These are phyloP conservation scores for Mastomys coucha DNA, from an alignment of 2,113 vertebrate genomes.

Conservation along the genomic window DNA sequence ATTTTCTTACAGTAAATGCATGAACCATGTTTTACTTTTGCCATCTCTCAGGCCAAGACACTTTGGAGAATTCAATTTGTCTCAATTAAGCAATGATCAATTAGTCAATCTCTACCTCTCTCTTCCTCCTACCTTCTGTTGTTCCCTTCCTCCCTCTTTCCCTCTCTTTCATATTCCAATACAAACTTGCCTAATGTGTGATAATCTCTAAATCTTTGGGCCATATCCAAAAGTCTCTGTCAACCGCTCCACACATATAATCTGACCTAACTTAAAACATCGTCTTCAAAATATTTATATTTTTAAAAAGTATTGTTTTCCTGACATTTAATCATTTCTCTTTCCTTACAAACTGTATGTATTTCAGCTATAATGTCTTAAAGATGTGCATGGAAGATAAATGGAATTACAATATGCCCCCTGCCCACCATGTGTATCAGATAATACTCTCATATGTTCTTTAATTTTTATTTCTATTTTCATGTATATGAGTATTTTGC, in stretches of 20 bases:
- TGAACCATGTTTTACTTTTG: background rate
- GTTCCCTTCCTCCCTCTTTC: background rate
- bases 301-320: slow-evolving; percentile 45
- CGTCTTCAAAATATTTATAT: slow-evolving; percentile 41
- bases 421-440: background rate
- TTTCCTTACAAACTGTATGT: slow-evolving; percentile 30
- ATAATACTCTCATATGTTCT: background rate
- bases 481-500: background rate
- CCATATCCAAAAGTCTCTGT: background rate
- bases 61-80: slow-evolving; percentile 47
- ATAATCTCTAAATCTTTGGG: slow-evolving; percentile 14
- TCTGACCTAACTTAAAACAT: slow-evolving; percentile 2
- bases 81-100: slow-evolving; percentile 19
- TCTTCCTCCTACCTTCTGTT: too few relatives aligned
- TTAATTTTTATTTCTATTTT: background rate
- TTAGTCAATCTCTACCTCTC: background rate
- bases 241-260: background rate
- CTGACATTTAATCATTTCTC: slow-evolving; percentile 31
- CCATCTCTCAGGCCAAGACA: background rate
- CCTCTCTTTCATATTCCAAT: background rate
- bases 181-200: background rate
- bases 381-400: background rate
- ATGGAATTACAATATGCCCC: background rate
- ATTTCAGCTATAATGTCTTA: background rate
- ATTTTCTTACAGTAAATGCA: slow-evolving; percentile 29